Evolutionary conservation across 2,113 vertebrate genomes (phyloP), one percentile per base, ranked within the genome.

Genomic region (Erinaceus europaeus): DNA sequence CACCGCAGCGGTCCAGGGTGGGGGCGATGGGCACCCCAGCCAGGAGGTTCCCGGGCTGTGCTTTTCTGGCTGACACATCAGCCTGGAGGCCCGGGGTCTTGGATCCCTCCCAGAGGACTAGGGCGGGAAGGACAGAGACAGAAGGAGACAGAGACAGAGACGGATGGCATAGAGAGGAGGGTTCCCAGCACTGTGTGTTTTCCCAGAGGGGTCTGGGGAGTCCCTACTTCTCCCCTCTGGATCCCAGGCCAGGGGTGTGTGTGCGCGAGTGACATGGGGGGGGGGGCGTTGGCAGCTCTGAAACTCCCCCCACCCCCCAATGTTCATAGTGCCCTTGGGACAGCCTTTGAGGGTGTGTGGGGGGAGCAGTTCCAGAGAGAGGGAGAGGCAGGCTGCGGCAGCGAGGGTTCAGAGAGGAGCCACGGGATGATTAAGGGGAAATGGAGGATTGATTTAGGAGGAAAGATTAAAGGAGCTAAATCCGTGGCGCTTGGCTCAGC

Each of bases 381-480:
- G 29, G 29, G 29, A 36, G 27, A 50, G 93, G 61, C 88, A 27
- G 93, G 89, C 94, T 95, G 93, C 94, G 14, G 90, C 92, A 91
- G 94, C 85, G 62, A 59, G 94, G 90, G 95, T 95, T 95, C 93
- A 95, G 95, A 92, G 92, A 94, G 91, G 95, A 96, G 94, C 92
- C 94, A 94, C 91, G 84, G 94, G 81, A 96, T 96, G 94, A 96
- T 95, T 96, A 96, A 96, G 95, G 93, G 94, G 94, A 96, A 96
- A 96, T 94, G 94, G 95, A 94, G 94, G 95, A 96, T 94, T 96
- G 95, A 96, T 96, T 96, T 96, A 95, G 95, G 95, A 95, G 94
- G 95, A 96, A 96, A 96, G 95, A 96, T 96, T 95, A 96, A 96
- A 96, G 93, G 90, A 94, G 93, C 95, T 96, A 96, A 95, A 96